Conservation (phyloP, 92 coral and sea anemone species). For the Porites rus region DNA sequence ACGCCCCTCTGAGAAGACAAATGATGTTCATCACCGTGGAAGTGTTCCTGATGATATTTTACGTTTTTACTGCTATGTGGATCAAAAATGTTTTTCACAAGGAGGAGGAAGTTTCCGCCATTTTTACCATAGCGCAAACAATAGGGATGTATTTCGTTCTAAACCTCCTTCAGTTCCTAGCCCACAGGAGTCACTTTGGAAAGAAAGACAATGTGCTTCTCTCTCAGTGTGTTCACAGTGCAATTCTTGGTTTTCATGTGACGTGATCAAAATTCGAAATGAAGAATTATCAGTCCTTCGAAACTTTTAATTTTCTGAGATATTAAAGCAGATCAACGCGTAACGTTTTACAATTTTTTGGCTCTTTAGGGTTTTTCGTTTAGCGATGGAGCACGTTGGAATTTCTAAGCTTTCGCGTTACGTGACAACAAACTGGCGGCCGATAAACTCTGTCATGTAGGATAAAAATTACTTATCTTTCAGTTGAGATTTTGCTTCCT, state of each 20-base stretch:
- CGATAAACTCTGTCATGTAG: too few species aligned
- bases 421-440: too few species aligned
- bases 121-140: constrained; percentile 42
- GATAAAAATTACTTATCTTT: too few species aligned
- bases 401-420: too few species aligned
- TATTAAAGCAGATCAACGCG: too few species aligned
- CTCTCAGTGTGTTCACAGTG: constrained; percentile 37
- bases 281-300: too few species aligned
- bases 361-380: too few species aligned
- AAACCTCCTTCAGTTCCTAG: constrained; percentile 56
- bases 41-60: constrained; percentile 56
- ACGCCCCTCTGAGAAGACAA: constrained; percentile 55
- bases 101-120: constrained; percentile 52
- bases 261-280: too few species aligned
- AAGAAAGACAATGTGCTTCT: constrained; percentile 34
- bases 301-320: too few species aligned
- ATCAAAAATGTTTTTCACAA: constrained; percentile 59
- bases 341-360: too few species aligned
- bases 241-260: constrained; percentile 22
- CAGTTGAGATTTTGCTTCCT: too few species aligned
- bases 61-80: constrained; percentile 53
- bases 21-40: constrained; percentile 29
- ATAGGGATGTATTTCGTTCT: constrained; percentile 54
- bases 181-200: constrained; percentile 48
- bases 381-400: too few species aligned